Percentiles rank a stretch among this genome's conserved stretches.
phyloP scores from a whole-genome alignment of 2,797 vertebrate species.

The Bovichtus diacanthus region DNA sequence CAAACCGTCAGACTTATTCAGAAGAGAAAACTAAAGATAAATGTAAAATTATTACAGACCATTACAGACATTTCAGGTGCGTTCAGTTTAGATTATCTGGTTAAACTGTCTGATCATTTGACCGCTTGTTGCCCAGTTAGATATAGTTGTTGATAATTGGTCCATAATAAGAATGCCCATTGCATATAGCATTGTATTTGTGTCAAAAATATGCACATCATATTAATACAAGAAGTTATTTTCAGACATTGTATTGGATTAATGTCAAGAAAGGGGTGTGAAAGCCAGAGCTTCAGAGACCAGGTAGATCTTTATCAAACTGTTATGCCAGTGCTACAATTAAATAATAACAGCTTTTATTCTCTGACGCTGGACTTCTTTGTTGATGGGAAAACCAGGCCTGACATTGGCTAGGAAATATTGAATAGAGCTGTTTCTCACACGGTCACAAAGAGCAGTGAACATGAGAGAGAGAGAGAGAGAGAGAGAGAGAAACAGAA shows the following conservation, averaged over 20 bases:
- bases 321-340: slow-evolving; percentile 39
- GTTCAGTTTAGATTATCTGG: neutral
- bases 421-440: slow-evolving; percentile 60
- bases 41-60: no score
- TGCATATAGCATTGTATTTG: slow-evolving; percentile 20
- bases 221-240: slow-evolving; percentile 16
- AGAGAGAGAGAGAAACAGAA: slow-evolving; percentile 21
- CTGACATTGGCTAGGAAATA: slow-evolving; percentile 47
- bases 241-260: slow-evolving; percentile 31
- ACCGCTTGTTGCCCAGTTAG: neutral
- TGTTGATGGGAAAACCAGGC: slow-evolving; percentile 56
- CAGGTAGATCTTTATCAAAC: slow-evolving; percentile 49
- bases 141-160: neutral
- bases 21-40: neutral
- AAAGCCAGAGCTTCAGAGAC: slow-evolving; percentile 22
- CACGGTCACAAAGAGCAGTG: slow-evolving; percentile 50
- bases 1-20: neutral
- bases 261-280: slow-evolving; percentile 17
- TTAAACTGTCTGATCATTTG: neutral
- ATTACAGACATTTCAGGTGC: neutral
- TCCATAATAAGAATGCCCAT: neutral
- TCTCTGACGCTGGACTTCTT: slow-evolving; percentile 55
- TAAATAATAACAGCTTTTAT: slow-evolving; percentile 53
- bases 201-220: slow-evolving; percentile 29
- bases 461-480: slow-evolving; percentile 30